These are phyloP conservation scores for Galago senegalensis DNA, from an alignment of 2,797 vertebrate genomes.

Conservation along the genomic window DNA sequence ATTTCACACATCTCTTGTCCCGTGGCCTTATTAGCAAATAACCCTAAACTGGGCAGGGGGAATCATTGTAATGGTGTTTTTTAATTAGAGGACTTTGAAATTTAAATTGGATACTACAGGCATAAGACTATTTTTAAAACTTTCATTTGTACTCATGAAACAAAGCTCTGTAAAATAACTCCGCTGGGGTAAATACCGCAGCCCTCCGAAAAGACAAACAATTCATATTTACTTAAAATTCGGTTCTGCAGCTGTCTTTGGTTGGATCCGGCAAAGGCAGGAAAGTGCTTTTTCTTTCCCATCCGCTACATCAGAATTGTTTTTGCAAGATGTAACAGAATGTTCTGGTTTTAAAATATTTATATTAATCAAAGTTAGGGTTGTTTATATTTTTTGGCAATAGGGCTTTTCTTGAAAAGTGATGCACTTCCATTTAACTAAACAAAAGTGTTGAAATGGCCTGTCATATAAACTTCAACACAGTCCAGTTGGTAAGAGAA, in stretches of 20 bases:
- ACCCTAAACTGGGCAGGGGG: conserved; percentile 85
- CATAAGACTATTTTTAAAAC: conserved; percentile 80
- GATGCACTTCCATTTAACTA: conserved; percentile 91
- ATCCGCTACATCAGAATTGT: conserved; percentile 87
- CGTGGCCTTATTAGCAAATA: conserved; percentile 91
- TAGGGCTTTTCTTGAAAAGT: conserved; percentile 90
- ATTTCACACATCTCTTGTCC: conserved; percentile 91
- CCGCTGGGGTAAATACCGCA: conserved; percentile 77
- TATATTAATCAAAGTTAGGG: conserved; percentile 90
- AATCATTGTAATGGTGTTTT: conserved; percentile 88
- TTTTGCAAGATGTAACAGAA: conserved; percentile 89
- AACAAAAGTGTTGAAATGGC: conserved; percentile 91
- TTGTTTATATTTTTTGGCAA: conserved; percentile 92
- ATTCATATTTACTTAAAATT: conserved; percentile 87
- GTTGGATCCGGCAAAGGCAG: conserved; percentile 83
- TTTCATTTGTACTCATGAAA: conserved; percentile 83
- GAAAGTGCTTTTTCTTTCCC: conserved; percentile 85
- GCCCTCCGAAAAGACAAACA: conserved; percentile 82
- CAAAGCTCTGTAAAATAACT: conserved; percentile 80
- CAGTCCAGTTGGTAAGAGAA: conserved; percentile 87
- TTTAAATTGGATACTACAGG: conserved; percentile 86
- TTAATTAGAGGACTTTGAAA: conserved; percentile 87
- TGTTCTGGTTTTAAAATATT: conserved; percentile 92
- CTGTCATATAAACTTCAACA: conserved; percentile 89
- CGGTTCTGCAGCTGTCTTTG: conserved; percentile 84